Evolutionary conservation across 2,888 invertebrate genomes (phyloP), one percentile per base, ranked within the genome.

Genomic region (Xiphydria camelus): DNA sequence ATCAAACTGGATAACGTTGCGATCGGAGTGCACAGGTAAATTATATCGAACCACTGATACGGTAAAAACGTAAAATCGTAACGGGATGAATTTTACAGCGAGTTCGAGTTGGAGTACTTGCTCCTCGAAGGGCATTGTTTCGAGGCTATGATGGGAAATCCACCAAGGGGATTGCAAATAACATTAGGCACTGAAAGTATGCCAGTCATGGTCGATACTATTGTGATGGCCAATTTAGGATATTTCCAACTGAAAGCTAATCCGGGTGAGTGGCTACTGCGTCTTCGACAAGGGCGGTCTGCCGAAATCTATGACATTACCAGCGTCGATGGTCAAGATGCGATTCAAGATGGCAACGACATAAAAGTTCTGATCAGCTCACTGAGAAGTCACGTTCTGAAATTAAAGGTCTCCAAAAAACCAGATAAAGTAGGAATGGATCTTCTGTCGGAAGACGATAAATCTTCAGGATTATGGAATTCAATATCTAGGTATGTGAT

Each of bases 161-260:
- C 97, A 0, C 98, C 99, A 0, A 82, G 98, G 54, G 99, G 99
- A 0, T 80, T 99, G n/a, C 99, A 99, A 78, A 89, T 99, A 47
- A 90, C 91, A 3, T 79, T 99, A 36, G 96, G 96, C 32, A 91
- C 93, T 0, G 84, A 88, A 50, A 81, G 80, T n/a, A 79, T 83
- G 46, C 87, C 90, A 0, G 84, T 87, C 4, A 82, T 86, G 56
- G 89, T 92, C 59, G 99, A 99, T 76, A 99, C 99, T 12, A 98
- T 98, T 60, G 98, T 99, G n/a, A 99, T 99, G 99, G 98, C 98
- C 4, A 99, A 99, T 78, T 81, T 99, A 59, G 99, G 99, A 9
- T 99, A 99, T 78, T 98, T 99, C 80, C 94, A 95, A 78, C 79
- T 99, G 20, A 98, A 98, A 78, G 98, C 98, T 0, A 94, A 92